phyloP scores from a whole-genome alignment of 2,888 invertebrate genomes.

The Idaea aversata region DNA sequence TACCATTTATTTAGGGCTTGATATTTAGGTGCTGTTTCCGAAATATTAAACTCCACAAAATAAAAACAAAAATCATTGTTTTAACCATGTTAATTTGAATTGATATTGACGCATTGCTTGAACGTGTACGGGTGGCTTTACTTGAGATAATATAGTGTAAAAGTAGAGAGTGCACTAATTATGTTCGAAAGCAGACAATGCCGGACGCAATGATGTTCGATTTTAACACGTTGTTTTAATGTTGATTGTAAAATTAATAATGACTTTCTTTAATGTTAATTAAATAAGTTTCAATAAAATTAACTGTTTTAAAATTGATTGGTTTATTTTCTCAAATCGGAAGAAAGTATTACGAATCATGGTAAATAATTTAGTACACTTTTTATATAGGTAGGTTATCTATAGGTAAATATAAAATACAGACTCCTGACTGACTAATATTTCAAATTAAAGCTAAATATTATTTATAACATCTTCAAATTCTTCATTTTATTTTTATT shows the following conservation, averaged over 20 bases:
- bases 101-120: background rate
- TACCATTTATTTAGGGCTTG: no score
- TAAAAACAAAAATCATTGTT: no score
- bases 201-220: conserved; percentile 37
- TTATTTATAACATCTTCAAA: no score
- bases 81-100: background rate
- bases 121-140: background rate
- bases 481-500: no score
- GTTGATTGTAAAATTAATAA: background rate
- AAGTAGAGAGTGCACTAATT: conserved; percentile 41
- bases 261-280: background rate
- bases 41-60: no score
- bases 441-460: no score
- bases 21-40: no score
- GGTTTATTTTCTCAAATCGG: conserved; percentile 1
- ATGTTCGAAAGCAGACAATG: conserved; percentile 43
- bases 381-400: no score
- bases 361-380: no score
- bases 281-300: background rate
- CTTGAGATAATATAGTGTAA: conserved; percentile 14
- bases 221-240: conserved; percentile 27
- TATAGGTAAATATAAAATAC: no score
- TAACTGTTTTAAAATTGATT: conserved; percentile 4
- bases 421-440: no score
- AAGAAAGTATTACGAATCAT: no score